Base-by-base conservation (phyloP, 2,888 invertebrate genomes). In the Polydesmus complanatus region DNA sequence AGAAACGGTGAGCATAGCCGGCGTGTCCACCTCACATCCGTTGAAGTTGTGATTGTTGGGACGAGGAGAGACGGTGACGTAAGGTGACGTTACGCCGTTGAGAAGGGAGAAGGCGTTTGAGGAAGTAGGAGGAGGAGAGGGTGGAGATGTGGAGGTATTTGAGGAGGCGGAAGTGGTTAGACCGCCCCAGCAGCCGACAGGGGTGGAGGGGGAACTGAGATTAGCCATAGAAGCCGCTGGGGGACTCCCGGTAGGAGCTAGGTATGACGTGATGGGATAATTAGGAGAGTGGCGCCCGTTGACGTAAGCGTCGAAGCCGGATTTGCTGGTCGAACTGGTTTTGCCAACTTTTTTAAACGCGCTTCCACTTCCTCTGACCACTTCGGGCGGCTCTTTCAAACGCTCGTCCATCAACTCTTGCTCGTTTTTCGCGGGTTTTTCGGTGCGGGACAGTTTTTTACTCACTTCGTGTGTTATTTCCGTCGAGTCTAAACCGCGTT, bases 291-390 rank as follows among this genome's bases (percentile, higher is more conserved):
- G 53, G n/a, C 18, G 2, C 19, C 53, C 53, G 22, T 22, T 50
- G 50, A 21, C 19, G 50, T 21, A 50, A n/a, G n/a, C n/a, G 19
- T 50, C 22, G 19, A 50, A 2, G 18, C 21, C 3, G 18, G 2
- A 19, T 2, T 18, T 22, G 19, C 18, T 18, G 11, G 18, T 18
- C 18, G 18, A 22, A 25, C 25, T 53, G 11, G 53, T 22, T 11
- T 57, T 56, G 23, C 47, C 27, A 5, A 61, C 61, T 37, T 61
- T 61, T 25, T 61, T 61, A 27, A 61, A 61, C 11, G 61, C 61
- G 50, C 61, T 61, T 5, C 51, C 53, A 22, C 56, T 53, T 8
- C 37, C 37, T 37, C 8, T 5, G 14, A 14, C 8, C 14, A 37
- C 8, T 5, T 5, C 5, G 5, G 5, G 37, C n/a, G n/a, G n/a